Evolutionary conservation across 2,888 invertebrate genomes (phyloP).

Genomic region (Coleophora flavipennella): DNA sequence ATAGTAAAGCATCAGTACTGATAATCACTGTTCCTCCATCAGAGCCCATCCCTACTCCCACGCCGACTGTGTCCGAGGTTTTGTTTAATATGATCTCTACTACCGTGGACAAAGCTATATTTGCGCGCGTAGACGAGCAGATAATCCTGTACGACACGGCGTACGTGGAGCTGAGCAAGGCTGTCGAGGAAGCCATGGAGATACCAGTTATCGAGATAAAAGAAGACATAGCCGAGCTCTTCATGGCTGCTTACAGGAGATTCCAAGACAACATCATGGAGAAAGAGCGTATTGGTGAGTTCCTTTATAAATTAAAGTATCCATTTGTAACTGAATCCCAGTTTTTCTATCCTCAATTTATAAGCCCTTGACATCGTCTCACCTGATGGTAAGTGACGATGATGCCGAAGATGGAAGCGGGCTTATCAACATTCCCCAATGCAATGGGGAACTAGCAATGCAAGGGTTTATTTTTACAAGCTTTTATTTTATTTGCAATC

Average conservation of each 20-base stretch:
- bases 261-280: conserved; percentile 45
- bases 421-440: too few relatives aligned
- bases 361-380: too few relatives aligned
- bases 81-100: conserved; percentile 36
- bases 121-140: conserved; percentile 33
- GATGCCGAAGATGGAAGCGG: too few relatives aligned
- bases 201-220: conserved; percentile 47
- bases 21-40: conserved; percentile 1
- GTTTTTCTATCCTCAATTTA: too few relatives aligned
- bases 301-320: too few relatives aligned
- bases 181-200: conserved; percentile 58
- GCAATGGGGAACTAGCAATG: too few relatives aligned
- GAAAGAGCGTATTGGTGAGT: conserved; percentile 47
- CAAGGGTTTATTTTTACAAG: too few relatives aligned
- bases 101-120: conserved; percentile 53
- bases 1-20: too few relatives aligned
- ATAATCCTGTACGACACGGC: conserved; percentile 47
- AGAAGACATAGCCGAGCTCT: conserved; percentile 41
- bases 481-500: too few relatives aligned
- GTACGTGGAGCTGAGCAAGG: conserved; percentile 44
- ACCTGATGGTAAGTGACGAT: too few relatives aligned
- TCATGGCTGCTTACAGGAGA: conserved; percentile 34
- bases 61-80: conserved; percentile 40
- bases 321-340: too few relatives aligned
- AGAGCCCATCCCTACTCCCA: conserved; percentile 48